Conservation (phyloP, 2,888 invertebrate genomes). For the Drosophila yooni region DNA sequence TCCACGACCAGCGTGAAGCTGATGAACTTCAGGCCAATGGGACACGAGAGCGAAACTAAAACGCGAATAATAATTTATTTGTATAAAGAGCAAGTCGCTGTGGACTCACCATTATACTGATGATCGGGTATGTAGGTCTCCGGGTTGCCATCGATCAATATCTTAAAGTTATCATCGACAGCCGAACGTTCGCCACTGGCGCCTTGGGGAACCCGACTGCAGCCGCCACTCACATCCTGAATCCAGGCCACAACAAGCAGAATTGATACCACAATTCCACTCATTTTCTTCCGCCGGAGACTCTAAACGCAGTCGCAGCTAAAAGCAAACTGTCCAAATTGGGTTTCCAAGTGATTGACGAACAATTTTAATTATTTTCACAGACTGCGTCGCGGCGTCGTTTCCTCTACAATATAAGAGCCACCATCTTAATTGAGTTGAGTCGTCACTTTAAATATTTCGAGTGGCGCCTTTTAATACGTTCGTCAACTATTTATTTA, state of each 20-base stretch:
- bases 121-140: conserved; percentile 89
- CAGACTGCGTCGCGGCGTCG: conserved; percentile 33
- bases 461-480: conserved; percentile 49
- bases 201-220: conserved; percentile 86
- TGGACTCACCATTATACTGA: conserved; percentile 88
- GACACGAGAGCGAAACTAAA: conserved; percentile 88
- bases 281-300: conserved; percentile 38
- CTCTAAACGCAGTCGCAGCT: conserved; percentile 31
- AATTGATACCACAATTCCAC: conserved; percentile 6
- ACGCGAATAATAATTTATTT: not conserved
- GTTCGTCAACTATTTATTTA: conserved; percentile 11
- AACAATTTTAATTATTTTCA: conserved; percentile 61
- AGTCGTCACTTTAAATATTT: conserved; percentile 43
- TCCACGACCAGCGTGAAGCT: conserved; percentile 94
- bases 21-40: conserved; percentile 89
- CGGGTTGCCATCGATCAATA: conserved; percentile 89
- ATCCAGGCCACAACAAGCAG: conserved; percentile 16
- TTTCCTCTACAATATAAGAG: not conserved
- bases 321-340: conserved; percentile 62
- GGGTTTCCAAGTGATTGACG: conserved; percentile 42
- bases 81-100: not conserved
- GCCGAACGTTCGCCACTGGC: conserved; percentile 85
- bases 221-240: conserved; percentile 59
- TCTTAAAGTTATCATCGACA: conserved; percentile 89
- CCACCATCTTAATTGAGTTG: conserved; percentile 57